Conservation (phyloP, 1,140 invertebrate species). For the Habropoda laboriosa region DNA sequence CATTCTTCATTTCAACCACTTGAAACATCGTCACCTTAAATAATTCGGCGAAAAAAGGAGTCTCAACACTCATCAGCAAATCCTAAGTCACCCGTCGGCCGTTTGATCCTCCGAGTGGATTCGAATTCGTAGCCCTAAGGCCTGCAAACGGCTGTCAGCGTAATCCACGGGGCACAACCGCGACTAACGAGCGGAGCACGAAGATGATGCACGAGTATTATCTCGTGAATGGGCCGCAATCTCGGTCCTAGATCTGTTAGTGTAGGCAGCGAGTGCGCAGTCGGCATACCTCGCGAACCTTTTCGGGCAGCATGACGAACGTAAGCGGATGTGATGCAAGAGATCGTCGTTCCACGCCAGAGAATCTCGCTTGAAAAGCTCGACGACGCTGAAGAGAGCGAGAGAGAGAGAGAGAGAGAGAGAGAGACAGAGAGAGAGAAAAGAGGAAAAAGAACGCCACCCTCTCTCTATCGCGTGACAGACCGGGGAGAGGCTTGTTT, state of each 20-base stretch:
- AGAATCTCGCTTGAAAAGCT: constrained; percentile 21
- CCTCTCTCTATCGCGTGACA: constrained; percentile 13
- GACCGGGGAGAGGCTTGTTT: constrained; percentile 2
- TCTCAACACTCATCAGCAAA: too few species aligned
- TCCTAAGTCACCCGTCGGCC: background rate
- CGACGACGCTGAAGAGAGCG: background rate
- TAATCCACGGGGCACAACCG: constrained; percentile 47
- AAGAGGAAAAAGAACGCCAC: constrained; percentile 18
- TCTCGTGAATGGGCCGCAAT: constrained; percentile 57
- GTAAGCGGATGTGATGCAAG: constrained; percentile 45
- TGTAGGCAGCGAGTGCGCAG: constrained; percentile 39
- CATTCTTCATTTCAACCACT: too few species aligned
- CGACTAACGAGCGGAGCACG: constrained; percentile 49
- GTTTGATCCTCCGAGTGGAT: background rate
- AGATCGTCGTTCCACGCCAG: constrained; percentile 32
- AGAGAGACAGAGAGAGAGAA: too few species aligned
- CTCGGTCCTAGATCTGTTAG: constrained; percentile 50
- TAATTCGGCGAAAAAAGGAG: background rate
- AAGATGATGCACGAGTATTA: constrained; percentile 54
- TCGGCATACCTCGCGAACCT: constrained; percentile 37
- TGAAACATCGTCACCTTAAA: background rate
- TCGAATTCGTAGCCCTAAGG: constrained; percentile 22
- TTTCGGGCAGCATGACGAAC: constrained; percentile 39
- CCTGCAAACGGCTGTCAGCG: constrained; percentile 25
- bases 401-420: too few species aligned